These are phyloP conservation scores for Brachyrhaphis roseni DNA, from an alignment of 2,797 vertebrate species.

Conservation along the genomic window DNA sequence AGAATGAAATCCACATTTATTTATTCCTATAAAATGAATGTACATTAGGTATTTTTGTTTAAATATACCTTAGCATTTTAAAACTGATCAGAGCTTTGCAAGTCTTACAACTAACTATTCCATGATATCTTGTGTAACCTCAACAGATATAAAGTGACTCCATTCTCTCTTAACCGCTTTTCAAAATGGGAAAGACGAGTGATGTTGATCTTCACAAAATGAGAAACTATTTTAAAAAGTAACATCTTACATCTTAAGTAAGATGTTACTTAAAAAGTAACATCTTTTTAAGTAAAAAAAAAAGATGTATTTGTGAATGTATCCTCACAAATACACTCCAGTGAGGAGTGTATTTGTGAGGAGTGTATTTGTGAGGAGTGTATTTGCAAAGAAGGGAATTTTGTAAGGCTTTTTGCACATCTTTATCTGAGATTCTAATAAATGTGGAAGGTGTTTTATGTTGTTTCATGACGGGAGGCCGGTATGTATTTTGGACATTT, in stretches of 20 bases:
- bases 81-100: not conserved
- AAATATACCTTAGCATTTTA: not conserved
- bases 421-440: not conserved
- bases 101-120: not conserved
- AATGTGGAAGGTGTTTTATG: not conserved
- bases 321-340: too few species aligned
- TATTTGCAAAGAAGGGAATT: not conserved
- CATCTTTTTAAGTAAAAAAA: too few species aligned
- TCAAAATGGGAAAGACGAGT: not conserved
- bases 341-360: too few species aligned
- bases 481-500: constrained; percentile 50
- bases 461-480: constrained; percentile 35
- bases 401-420: not conserved
- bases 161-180: not conserved
- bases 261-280: too few species aligned
- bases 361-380: not conserved
- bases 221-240: not conserved
- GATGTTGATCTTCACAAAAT: not conserved
- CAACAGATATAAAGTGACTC: not conserved
- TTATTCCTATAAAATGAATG: not conserved
- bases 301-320: too few species aligned
- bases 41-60: not conserved
- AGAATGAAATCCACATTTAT: not conserved
- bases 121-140: not conserved
- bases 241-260: too few species aligned